Conservation (phyloP, 2,797 vertebrate genomes). For the Typhlichthys eigenmanni region DNA sequence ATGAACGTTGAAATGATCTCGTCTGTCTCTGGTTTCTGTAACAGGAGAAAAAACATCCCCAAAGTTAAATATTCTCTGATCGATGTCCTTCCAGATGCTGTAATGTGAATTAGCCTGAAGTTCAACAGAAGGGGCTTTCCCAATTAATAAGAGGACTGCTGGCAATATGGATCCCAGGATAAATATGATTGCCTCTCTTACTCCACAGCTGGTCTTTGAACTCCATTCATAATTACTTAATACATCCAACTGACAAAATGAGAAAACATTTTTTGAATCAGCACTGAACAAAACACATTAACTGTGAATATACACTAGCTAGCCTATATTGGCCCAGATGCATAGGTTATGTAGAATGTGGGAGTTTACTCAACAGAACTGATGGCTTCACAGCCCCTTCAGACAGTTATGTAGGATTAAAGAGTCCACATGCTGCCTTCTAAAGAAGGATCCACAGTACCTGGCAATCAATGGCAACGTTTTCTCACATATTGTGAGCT, state of each 20-base stretch:
- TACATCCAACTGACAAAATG: neutral
- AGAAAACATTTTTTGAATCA: neutral
- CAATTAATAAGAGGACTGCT: constrained; percentile 21
- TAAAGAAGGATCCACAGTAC: constrained; percentile 14
- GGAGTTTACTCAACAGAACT: constrained; percentile 63
- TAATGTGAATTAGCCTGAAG: constrained; percentile 15
- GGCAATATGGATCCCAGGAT: neutral
- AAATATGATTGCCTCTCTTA: too few relatives aligned
- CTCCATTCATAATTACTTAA: constrained; percentile 45
- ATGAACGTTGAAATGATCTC: constrained; percentile 54
- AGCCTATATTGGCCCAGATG: constrained; percentile 59
- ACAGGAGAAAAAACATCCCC: constrained; percentile 44
- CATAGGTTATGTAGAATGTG: constrained; percentile 57
- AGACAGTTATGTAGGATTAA: constrained; percentile 69
- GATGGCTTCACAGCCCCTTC: constrained; percentile 69
- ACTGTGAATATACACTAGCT: constrained; percentile 11
- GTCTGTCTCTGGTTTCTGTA: constrained; percentile 57
- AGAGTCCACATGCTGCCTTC: constrained; percentile 41
- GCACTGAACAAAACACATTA: neutral
- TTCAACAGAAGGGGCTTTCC: constrained; percentile 7
- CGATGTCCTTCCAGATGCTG: constrained; percentile 30
- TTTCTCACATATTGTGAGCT: too few relatives aligned
- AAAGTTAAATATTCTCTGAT: constrained; percentile 13
- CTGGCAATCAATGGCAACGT: too few relatives aligned
- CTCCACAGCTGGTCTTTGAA: constrained; percentile 24